Evolutionary conservation across 2,888 invertebrate genomes (phyloP).

Genomic region (Erebia palarica): DNA sequence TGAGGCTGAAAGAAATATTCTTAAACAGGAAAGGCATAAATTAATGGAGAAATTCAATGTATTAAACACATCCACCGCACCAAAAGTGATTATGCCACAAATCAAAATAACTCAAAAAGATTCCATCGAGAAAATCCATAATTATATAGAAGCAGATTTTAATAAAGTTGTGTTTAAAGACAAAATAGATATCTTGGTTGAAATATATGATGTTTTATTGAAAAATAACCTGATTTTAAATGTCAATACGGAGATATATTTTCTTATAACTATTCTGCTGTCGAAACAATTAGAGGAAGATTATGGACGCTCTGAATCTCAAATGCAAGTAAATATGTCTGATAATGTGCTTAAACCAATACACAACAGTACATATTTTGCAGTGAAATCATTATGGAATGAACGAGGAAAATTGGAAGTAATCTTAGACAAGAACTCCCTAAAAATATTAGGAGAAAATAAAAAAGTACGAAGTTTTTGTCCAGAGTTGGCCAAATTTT

Average conservation of each 20-base stretch:
- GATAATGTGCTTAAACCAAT: slow-evolving; percentile 71
- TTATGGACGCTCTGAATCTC: slow-evolving; percentile 50
- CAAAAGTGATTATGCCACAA: slow-evolving; percentile 56
- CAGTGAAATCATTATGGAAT: slow-evolving; percentile 84
- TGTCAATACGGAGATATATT: slow-evolving; percentile 86
- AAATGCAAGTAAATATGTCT: slow-evolving; percentile 48
- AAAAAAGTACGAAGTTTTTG: slow-evolving; percentile 84
- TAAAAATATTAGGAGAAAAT: slow-evolving; percentile 87
- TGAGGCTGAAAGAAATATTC: slow-evolving; percentile 67
- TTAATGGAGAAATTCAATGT: slow-evolving; percentile 76
- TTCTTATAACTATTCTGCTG: slow-evolving; percentile 85
- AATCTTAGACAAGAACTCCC: slow-evolving; percentile 82
- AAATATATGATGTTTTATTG: slow-evolving; percentile 83
- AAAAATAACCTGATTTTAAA: slow-evolving; percentile 84
- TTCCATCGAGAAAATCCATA: slow-evolving; percentile 50
- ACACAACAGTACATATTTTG: slow-evolving; percentile 91
- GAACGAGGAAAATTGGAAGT: slow-evolving; percentile 80
- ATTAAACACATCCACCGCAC: slow-evolving; percentile 58
- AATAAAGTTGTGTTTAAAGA: slow-evolving; percentile 74
- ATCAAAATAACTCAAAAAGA: slow-evolving; percentile 64
- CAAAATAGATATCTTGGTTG: slow-evolving; percentile 79
- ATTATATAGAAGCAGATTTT: slow-evolving; percentile 65
- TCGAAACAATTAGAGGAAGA: slow-evolving; percentile 73
- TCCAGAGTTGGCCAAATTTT: slow-evolving; percentile 75
- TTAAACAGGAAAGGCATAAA: slow-evolving; percentile 73